phyloP scores from a whole-genome alignment of 2,888 invertebrate genomes.

The Mantis religiosa region DNA sequence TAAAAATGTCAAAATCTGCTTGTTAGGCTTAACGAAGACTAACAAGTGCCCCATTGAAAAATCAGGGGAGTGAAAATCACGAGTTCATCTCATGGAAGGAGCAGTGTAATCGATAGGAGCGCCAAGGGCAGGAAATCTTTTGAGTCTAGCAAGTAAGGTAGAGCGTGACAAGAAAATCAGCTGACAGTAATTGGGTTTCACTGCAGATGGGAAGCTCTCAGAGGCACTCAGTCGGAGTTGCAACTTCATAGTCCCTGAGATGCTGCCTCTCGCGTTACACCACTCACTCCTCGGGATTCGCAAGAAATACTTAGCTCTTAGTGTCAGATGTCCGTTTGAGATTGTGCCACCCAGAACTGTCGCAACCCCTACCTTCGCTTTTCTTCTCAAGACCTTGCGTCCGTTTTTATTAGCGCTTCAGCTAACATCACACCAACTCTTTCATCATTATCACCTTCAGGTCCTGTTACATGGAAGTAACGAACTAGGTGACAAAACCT shows the following conservation, averaged over 20 bases:
- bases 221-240: background rate
- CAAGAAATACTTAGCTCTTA: conserved; percentile 22
- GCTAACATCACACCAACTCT: too few relatives aligned
- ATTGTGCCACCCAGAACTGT: background rate
- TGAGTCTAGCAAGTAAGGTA: conserved; percentile 5
- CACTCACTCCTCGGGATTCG: conserved; percentile 27
- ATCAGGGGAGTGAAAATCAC: background rate
- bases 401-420: too few relatives aligned
- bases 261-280: background rate
- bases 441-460: too few relatives aligned
- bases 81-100: background rate
- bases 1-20: too few relatives aligned
- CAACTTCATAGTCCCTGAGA: background rate
- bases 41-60: background rate
- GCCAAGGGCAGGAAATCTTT: conserved; percentile 6
- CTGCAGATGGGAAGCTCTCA: background rate
- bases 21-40: too few relatives aligned
- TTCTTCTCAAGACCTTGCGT: background rate
- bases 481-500: too few relatives aligned
- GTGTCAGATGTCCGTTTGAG: conserved; percentile 18
- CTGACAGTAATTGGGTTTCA: conserved; percentile 26
- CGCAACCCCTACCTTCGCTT: background rate
- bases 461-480: too few relatives aligned
- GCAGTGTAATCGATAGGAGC: background rate
- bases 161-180: conserved; percentile 22